Evolutionary conservation across 2,113 vertebrate genomes (phyloP), one percentile per base, ranked within the genome.

Genomic region (Bubalus kerabau): DNA sequence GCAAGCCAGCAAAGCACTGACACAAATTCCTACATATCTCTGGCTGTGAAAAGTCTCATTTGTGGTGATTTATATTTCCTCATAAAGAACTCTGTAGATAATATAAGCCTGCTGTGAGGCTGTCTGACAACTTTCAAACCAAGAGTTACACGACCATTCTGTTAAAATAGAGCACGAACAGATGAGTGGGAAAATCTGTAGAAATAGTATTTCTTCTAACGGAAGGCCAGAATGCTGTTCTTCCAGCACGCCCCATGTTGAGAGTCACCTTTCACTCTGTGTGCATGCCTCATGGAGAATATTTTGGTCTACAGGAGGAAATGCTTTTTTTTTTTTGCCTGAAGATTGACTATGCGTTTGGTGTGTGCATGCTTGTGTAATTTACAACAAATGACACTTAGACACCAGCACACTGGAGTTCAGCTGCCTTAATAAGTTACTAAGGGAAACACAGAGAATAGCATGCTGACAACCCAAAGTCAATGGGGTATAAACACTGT

Each of bases 401-500:
- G 71, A 94, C 30, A 88, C 78, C 62, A 95, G 92, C 96, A 95
- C 71, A 52, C 87, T 62, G 3, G 98, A 95, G 91, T 97, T 97
- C 30, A 54, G 64, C 96, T 96, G 95, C 87, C 93, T 98, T 97
- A 87, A 59, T 98, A 97, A 98, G 90, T 98, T 96, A 97, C 94
- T 87, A 88, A 97, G 88, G 97, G 90, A 87, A 98, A 95, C 89
- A 89, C 36, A 40, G 82, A 97, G 83, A 96, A 90, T 96, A 98
- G 98, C 97, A 97, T 56, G 91, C 91, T 98, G 98, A 98, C 98
- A 98, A 97, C 94, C 97, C 64, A 32, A 71, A 98, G 93, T 97
- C 98, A 98, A 91, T 97, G 98, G 98, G 98, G 87, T 98, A 98
- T 97, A 98, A 97, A 98, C 92, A 93, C 95, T 97, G 97, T 98